Conservation (phyloP, 2,888 invertebrate species). For the Dynastes tityus region DNA sequence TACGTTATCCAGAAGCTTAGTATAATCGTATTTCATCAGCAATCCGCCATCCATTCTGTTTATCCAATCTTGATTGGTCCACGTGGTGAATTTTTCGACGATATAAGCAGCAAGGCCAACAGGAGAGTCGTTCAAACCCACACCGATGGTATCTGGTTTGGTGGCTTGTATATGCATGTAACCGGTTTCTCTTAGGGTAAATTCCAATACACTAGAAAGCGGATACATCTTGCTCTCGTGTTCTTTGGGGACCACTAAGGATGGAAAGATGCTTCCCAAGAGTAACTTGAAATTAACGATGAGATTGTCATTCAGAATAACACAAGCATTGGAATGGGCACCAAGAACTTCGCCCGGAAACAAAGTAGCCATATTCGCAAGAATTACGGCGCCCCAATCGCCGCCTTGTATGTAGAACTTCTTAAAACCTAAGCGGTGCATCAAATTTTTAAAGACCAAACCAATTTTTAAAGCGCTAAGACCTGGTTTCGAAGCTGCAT, state of each 20-base stretch:
- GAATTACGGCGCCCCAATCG: conserved; percentile 85
- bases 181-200: conserved; percentile 73
- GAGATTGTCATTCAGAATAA: conserved; percentile 54
- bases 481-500: conserved; percentile 76
- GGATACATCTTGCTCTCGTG: conserved; percentile 74
- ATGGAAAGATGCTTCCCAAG: conserved; percentile 74
- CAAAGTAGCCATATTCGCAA: conserved; percentile 75
- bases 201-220: conserved; percentile 69
- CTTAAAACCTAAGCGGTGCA: conserved; percentile 79
- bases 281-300: conserved; percentile 70
- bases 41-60: conserved; percentile 78
- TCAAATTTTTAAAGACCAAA: conserved; percentile 77
- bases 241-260: conserved; percentile 73
- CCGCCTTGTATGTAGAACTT: conserved; percentile 84
- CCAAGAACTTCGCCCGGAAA: conserved; percentile 76
- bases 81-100: conserved; percentile 86
- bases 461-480: conserved; percentile 74
- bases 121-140: conserved; percentile 81
- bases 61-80: conserved; percentile 74
- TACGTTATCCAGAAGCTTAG: conserved; percentile 83
- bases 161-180: conserved; percentile 88
- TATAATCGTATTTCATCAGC: conserved; percentile 77
- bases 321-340: conserved; percentile 74
- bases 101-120: conserved; percentile 89
- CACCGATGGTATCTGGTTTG: conserved; percentile 89